Percentiles rank a stretch among this genome's conserved stretches.
phyloP scores from a whole-genome alignment of 2,797 vertebrate species.

The Sciurus carolinensis region DNA sequence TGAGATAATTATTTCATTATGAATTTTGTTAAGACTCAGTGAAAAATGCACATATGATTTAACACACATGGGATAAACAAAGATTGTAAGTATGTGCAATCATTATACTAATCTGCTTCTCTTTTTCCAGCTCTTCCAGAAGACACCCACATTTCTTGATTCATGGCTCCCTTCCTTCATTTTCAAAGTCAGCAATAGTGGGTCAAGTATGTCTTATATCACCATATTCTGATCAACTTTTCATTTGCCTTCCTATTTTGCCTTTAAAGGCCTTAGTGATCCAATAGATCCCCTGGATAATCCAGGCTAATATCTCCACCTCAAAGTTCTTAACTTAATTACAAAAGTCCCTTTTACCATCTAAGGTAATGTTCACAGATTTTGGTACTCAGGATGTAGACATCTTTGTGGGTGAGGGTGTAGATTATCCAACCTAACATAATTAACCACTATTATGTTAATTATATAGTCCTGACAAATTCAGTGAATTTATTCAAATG shows the following conservation, averaged over 20 bases:
- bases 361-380: background rate
- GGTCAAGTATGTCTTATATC: background rate
- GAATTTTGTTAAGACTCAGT: background rate
- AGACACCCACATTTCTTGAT: background rate
- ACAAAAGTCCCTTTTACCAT: background rate
- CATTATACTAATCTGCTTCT: background rate
- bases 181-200: background rate
- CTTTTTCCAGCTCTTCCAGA: constrained; percentile 14
- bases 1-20: background rate
- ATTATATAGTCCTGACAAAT: background rate
- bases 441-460: background rate
- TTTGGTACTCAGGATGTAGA: background rate
- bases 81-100: background rate
- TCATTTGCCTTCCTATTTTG: background rate
- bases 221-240: background rate
- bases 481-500: background rate
- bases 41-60: background rate
- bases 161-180: background rate
- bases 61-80: background rate
- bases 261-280: background rate
- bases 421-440: background rate
- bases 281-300: background rate
- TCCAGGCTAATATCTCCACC: background rate
- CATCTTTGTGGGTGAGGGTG: background rate
- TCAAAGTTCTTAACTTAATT: background rate